phyloP scores from a whole-genome alignment of 2,888 invertebrate genomes.

The Caenorhabditis becei region DNA sequence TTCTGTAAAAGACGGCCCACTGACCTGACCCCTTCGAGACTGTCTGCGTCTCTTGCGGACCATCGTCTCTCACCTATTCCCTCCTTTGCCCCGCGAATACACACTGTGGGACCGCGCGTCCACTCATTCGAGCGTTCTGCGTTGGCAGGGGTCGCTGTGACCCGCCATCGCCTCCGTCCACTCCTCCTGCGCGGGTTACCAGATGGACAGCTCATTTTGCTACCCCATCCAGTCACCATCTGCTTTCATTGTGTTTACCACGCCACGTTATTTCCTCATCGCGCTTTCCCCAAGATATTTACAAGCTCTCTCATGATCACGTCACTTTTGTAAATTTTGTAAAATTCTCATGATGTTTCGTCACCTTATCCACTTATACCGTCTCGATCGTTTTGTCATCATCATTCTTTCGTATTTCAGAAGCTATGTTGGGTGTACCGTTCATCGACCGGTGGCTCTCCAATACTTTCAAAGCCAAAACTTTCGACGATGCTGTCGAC shows the following conservation, averaged over 20 bases:
- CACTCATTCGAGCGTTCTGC: slow-evolving; percentile 24
- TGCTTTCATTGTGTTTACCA: slow-evolving; percentile 28
- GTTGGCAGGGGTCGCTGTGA: slow-evolving; percentile 15
- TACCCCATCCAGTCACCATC: slow-evolving; percentile 49
- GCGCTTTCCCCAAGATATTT: slow-evolving; percentile 26
- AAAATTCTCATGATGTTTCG: slow-evolving; percentile 24
- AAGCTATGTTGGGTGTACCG: slow-evolving; percentile 78
- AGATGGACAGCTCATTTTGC: slow-evolving; percentile 57
- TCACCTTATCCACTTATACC: slow-evolving; percentile 28
- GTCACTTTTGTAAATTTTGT: slow-evolving; percentile 44
- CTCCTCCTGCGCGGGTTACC: slow-evolving; percentile 33
- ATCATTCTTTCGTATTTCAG: slow-evolving; percentile 39
- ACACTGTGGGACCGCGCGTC: slow-evolving; percentile 21
- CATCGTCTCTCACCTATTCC: slow-evolving; percentile 12
- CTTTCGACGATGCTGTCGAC: slow-evolving; percentile 80
- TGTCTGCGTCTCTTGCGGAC: slow-evolving; percentile 51
- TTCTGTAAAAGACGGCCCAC: slow-evolving; percentile 18
- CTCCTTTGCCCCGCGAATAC: slow-evolving; percentile 8
- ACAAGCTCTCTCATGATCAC: slow-evolving; percentile 6
- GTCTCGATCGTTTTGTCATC: neutral
- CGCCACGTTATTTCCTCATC: slow-evolving; percentile 26
- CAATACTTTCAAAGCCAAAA: slow-evolving; percentile 77
- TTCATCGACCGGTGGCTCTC: slow-evolving; percentile 78
- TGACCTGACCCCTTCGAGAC: slow-evolving; percentile 36
- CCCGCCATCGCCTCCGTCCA: neutral